Base-by-base conservation (phyloP, 2,797 vertebrate genomes). In the Leuciscus waleckii region DNA sequence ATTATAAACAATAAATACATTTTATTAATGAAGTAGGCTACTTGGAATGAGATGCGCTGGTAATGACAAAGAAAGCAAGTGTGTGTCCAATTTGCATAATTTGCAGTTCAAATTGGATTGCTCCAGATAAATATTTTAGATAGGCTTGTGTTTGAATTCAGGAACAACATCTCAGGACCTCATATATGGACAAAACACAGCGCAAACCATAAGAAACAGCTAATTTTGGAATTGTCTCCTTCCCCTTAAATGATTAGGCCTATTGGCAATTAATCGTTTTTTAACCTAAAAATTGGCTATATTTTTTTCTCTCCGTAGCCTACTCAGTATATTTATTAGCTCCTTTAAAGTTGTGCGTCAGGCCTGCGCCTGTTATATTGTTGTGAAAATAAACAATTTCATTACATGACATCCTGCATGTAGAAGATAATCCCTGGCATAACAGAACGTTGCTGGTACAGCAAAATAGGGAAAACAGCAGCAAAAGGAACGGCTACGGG, bases 31-130 rank as follows among this genome's bases (percentile, higher is more conserved):
- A 67, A 46, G 4, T 83, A 14, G 43, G 14, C 46, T 29, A 54
- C 21, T 76, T 54, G 39, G 32, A 2, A 68, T 67, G 54, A 83
- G 5, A 76, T 39, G 71, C 14, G 2, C 56, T 4, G 14, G 1
- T 65, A 83, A 76, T 65, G 32, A 77, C 61, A 76, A 54, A 39
- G 32, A 26, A 67, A 76, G 9, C 43, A 78, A 17, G 17, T 26
- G n/a, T 14, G n/a, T 29, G 23, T 21, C 14, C 14, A 46, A 46
- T 82, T 74, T 35, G 37, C 39, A 61, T 73, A 68, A 49, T 35
- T 32, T 67, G 21, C 10, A 17, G 29, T 49, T 35, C 3, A 67
- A 43, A 68, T 46, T 0, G 19, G 54, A 79, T 26, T 37, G 26
- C 17, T 63, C 21, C 7, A 79, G 56, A 41, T 23, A 63, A 39